Percentiles rank a stretch among this genome's conserved stretches.
Evolutionary conservation across 2,113 vertebrate genomes (phyloP).

Genomic region (Aegithalos caudatus): DNA sequence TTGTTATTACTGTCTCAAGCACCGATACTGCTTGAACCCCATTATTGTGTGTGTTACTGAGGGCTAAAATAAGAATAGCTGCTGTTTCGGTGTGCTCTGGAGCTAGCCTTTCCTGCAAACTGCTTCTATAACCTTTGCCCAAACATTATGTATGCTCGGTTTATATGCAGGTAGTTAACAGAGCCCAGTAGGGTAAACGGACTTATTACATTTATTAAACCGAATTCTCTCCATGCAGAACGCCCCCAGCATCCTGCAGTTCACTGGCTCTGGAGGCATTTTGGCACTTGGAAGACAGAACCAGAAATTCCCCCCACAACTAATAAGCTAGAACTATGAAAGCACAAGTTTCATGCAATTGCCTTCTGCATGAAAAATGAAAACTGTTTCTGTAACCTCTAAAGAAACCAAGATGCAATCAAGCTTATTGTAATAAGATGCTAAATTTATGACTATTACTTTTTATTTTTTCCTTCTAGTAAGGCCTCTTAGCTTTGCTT

Average conservation of each 20-base stretch:
- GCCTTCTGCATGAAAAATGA: neutral
- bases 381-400: conserved; percentile 19
- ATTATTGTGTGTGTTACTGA: conserved; percentile 31
- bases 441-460: conserved; percentile 1
- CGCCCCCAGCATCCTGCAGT: neutral
- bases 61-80: conserved; percentile 38
- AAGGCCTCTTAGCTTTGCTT: neutral
- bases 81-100: neutral
- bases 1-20: conserved; percentile 44
- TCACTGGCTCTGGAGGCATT: neutral
- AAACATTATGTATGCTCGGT: neutral
- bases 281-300: conserved; percentile 21
- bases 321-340: conserved; percentile 33
- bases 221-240: neutral
- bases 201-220: conserved; percentile 44
- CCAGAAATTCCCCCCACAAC: conserved; percentile 1
- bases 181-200: conserved; percentile 1
- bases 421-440: conserved; percentile 27
- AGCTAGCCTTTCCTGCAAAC: neutral
- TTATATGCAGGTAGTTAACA: conserved; percentile 42
- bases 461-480: neutral
- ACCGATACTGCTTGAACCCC: conserved; percentile 32
- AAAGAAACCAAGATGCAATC: conserved; percentile 41
- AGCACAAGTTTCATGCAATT: conserved; percentile 9
- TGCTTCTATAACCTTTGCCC: conserved; percentile 54